Conservation (phyloP, 2,113 vertebrate species). For the Amphiprion ocellaris region DNA sequence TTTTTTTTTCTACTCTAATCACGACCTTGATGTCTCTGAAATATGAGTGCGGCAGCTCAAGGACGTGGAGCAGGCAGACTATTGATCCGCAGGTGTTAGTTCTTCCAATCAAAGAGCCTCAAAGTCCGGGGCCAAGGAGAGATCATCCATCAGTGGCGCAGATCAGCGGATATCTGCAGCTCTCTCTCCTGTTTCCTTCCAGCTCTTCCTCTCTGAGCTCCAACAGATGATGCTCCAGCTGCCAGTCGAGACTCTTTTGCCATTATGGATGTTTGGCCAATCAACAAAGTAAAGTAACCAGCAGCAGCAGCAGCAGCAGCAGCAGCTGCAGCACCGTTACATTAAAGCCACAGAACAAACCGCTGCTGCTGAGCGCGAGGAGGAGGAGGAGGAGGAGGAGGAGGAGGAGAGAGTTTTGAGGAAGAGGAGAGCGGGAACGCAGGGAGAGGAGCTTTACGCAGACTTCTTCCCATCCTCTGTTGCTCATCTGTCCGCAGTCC, state of each 20-base stretch:
- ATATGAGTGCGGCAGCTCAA: conserved; percentile 53
- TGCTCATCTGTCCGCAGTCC: background rate
- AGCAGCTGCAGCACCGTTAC: background rate
- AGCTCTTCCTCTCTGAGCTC: background rate
- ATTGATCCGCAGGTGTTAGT: conserved; percentile 59
- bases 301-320: background rate
- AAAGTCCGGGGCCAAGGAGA: conserved; percentile 51
- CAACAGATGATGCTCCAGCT: conserved; percentile 17
- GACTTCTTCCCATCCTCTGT: too few relatives aligned
- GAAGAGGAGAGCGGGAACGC: background rate
- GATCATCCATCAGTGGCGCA: conserved; percentile 41
- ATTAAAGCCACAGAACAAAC: background rate
- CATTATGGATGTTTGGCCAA: background rate
- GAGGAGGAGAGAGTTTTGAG: too few relatives aligned
- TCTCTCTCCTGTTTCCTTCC: background rate
- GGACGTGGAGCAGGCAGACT: conserved; percentile 37
- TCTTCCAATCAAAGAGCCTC: conserved; percentile 18
- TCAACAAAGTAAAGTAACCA: conserved; percentile 1
- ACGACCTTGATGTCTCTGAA: conserved; percentile 35
- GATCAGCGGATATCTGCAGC: conserved; percentile 21
- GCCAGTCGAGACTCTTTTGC: background rate
- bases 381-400: background rate
- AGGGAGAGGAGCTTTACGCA: background rate
- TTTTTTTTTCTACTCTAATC: background rate
- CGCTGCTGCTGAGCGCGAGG: conserved; percentile 2